A percentile compares a stretch with the other conserved stretches of the same genome.
Evolutionary conservation across 2,113 vertebrate species (phyloP).

Genomic region (Percina caprodes): DNA sequence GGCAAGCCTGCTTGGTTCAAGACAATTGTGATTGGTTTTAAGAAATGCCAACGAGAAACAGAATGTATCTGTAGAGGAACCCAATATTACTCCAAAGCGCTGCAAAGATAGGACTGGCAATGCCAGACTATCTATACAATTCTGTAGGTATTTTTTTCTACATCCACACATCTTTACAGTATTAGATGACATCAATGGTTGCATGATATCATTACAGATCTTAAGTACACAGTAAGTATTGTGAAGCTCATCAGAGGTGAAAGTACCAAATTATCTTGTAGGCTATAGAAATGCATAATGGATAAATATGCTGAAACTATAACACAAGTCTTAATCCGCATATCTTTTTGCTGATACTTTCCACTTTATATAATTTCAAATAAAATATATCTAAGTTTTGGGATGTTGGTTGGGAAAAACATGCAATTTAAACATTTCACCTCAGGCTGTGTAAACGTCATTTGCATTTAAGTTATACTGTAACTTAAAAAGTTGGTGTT

Average conservation of each 20-base stretch:
- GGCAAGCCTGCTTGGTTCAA: too few species aligned
- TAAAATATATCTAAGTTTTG: neutral
- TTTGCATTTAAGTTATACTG: too few species aligned
- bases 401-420: neutral
- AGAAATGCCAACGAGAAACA: too few species aligned
- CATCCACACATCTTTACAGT: neutral
- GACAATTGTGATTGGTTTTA: too few species aligned
- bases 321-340: neutral
- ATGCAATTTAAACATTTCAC: too few species aligned
- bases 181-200: neutral
- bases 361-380: neutral
- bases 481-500: too few species aligned
- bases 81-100: too few species aligned
- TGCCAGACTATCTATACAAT: neutral
- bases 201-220: neutral
- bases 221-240: neutral
- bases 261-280: neutral
- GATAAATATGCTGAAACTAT: too few species aligned
- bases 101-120: too few species aligned
- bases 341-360: neutral
- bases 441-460: neutral
- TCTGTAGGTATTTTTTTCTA: neutral
- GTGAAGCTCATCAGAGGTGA: neutral
- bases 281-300: neutral
- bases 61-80: too few species aligned